phyloP scores from a whole-genome alignment of 2,797 vertebrate species.

The Aselliscus stoliczkanus region DNA sequence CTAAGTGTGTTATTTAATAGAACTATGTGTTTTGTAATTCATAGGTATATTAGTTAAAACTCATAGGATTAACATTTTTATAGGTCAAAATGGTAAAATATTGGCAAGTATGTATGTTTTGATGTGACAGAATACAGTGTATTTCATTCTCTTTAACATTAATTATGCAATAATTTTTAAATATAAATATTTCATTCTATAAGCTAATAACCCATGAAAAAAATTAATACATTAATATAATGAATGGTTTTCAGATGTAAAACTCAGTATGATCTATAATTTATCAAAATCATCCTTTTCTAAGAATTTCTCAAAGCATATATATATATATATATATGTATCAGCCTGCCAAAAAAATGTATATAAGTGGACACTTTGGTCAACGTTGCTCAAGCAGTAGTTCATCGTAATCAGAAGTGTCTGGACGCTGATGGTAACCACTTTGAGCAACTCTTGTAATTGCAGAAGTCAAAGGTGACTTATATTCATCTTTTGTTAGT shows the following conservation, averaged over 20 bases:
- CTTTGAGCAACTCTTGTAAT: too few species aligned
- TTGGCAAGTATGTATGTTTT: neutral
- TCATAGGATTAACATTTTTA: neutral
- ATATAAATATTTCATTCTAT: neutral
- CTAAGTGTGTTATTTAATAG: neutral
- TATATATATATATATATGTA: too few species aligned
- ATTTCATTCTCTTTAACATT: neutral
- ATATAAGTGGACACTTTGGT: too few species aligned
- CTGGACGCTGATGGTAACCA: too few species aligned
- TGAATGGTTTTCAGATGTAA: neutral
- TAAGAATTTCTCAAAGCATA: neutral
- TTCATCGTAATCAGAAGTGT: too few species aligned
- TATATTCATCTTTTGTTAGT: too few species aligned
- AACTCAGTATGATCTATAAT: neutral
- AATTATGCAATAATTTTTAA: neutral
- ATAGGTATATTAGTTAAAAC: neutral
- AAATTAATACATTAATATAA: neutral
- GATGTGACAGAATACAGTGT: neutral
- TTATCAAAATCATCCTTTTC: neutral
- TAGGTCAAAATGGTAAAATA: neutral
- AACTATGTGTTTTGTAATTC: neutral
- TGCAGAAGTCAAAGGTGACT: too few species aligned
- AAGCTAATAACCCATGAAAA: neutral
- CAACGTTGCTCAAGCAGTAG: too few species aligned
- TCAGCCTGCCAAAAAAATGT: too few species aligned